Percentiles rank a stretch among this genome's conserved stretches.
Conservation (phyloP, 2,888 invertebrate genomes). For the Ischnus inquisitorius region DNA sequence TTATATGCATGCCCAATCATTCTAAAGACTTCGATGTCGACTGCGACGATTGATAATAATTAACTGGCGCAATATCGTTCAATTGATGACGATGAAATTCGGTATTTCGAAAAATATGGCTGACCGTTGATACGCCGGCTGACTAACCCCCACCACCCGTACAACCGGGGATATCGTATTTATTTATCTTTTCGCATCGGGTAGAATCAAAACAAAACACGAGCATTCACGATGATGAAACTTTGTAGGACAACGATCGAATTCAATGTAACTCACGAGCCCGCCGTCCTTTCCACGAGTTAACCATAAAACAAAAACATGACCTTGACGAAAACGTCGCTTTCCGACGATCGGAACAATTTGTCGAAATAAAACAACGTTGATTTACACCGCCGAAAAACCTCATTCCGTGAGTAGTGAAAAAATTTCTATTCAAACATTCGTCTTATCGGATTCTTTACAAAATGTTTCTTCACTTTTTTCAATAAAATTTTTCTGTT, state of each 20-base stretch:
- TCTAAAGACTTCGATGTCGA: background rate
- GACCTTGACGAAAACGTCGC: background rate
- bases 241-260: background rate
- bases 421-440: too few species aligned
- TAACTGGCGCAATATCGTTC: background rate
- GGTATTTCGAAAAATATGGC: constrained; percentile 29
- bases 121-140: constrained; percentile 48
- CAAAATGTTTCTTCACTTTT: too few species aligned
- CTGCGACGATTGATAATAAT: background rate
- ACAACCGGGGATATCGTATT: background rate
- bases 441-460: too few species aligned
- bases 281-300: background rate
- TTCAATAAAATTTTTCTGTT: too few species aligned
- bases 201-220: constrained; percentile 46
- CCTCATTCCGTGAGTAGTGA: background rate
- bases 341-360: background rate
- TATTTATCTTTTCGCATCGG: constrained; percentile 5
- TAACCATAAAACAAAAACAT: constrained; percentile 29
- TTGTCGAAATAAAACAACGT: background rate
- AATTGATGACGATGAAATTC: background rate
- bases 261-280: background rate
- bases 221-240: constrained; percentile 22
- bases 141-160: constrained; percentile 21
- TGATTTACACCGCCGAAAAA: background rate
- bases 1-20: background rate